Percentiles rank a stretch among this genome's conserved stretches.
phyloP scores from a whole-genome alignment of 1,140 invertebrate species.

The Philotrypesis tridentata region DNA sequence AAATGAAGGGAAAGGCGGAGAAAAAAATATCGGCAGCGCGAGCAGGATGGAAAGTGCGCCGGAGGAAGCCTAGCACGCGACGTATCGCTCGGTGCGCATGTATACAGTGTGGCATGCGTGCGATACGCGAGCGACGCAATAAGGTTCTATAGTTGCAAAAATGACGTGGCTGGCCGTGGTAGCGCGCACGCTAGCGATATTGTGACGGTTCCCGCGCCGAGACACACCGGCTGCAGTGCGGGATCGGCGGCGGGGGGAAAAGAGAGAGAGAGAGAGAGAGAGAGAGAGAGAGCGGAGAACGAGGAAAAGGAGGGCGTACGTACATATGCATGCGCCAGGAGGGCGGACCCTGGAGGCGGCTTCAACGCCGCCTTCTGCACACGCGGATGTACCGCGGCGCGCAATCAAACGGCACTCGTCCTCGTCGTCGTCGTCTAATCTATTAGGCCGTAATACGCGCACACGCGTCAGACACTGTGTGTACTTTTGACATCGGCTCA shows the following conservation, averaged over 20 bases:
- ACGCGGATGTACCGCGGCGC: slow-evolving; percentile 25
- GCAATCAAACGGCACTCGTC: slow-evolving; percentile 64
- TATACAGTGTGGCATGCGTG: too few relatives aligned
- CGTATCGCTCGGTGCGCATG: too few relatives aligned
- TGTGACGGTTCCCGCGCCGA: slow-evolving; percentile 22
- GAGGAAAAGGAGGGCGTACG: slow-evolving; percentile 60
- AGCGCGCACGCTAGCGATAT: too few relatives aligned
- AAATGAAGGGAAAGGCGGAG: too few relatives aligned
- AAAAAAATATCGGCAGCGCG: too few relatives aligned
- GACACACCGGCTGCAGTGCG: neutral
- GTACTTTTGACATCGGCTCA: neutral
- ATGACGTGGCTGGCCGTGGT: neutral
- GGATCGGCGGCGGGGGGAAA: neutral
- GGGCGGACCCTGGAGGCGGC: slow-evolving; percentile 68
- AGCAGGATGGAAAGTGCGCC: too few relatives aligned
- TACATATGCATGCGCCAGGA: slow-evolving; percentile 38
- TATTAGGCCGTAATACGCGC: slow-evolving; percentile 9
- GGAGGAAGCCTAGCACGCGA: neutral
- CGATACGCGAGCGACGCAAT: neutral
- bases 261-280: neutral
- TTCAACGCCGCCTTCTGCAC: slow-evolving; percentile 64
- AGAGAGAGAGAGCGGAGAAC: neutral
- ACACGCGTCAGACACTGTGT: slow-evolving; percentile 45
- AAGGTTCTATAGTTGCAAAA: neutral
- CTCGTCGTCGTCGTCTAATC: slow-evolving; percentile 49